Conservation (phyloP, 2,888 invertebrate genomes). For the Cynaeus angustus region DNA sequence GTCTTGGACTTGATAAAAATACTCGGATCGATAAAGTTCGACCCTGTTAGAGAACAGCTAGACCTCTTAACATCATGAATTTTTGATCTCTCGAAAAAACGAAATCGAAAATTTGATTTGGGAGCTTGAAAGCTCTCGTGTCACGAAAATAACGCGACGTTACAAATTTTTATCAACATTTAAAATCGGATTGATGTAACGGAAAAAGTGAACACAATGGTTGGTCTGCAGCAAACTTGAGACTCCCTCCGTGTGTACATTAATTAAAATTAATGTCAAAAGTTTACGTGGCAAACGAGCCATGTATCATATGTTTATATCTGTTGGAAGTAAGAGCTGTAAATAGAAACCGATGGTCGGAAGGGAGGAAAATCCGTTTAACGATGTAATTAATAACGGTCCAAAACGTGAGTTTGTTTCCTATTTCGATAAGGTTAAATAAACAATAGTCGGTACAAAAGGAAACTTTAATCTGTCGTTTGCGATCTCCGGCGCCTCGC, state of each 20-base stretch:
- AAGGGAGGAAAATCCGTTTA: slow-evolving; percentile 44
- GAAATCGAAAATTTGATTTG: too few species aligned
- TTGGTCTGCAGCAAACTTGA: slow-evolving; percentile 12
- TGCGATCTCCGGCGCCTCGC: slow-evolving; percentile 53
- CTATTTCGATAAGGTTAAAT: slow-evolving; percentile 61
- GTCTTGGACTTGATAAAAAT: slow-evolving; percentile 2
- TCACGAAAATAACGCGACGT: too few species aligned
- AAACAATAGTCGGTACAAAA: slow-evolving; percentile 57
- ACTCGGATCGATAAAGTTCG: background rate
- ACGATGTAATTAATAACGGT: slow-evolving; percentile 47
- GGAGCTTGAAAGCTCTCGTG: too few species aligned
- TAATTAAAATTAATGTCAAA: slow-evolving; percentile 47
- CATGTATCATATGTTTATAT: slow-evolving; percentile 48
- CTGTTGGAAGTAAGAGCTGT: slow-evolving; percentile 43
- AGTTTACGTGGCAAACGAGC: slow-evolving; percentile 38
- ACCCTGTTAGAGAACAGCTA: too few species aligned
- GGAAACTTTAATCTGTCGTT: slow-evolving; percentile 57
- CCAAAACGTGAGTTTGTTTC: slow-evolving; percentile 59
- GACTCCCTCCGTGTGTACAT: slow-evolving; percentile 28
- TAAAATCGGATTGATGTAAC: too few species aligned
- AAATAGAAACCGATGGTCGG: slow-evolving; percentile 32
- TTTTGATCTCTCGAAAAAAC: background rate
- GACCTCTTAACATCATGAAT: background rate
- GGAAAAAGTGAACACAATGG: slow-evolving; percentile 2
- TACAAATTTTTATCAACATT: too few species aligned